A percentile compares a stretch with the other conserved stretches of the same genome.
Evolutionary conservation across 2,888 invertebrate genomes (phyloP).

Genomic region (Cheilosia vernalis): DNA sequence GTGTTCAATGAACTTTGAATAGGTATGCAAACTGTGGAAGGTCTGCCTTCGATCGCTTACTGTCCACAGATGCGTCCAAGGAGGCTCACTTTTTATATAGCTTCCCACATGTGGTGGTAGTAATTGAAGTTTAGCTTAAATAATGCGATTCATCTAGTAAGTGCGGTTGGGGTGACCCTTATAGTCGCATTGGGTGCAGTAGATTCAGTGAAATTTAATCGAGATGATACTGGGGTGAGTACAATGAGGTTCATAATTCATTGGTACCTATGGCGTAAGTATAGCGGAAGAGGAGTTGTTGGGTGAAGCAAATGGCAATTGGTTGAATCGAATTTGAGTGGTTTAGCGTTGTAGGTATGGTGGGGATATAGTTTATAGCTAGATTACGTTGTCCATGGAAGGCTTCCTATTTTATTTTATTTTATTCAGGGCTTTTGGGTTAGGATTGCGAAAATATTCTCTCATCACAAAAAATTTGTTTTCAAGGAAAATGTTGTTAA

Average conservation of each 20-base stretch:
- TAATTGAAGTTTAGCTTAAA: slow-evolving; percentile 58
- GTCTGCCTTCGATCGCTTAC: slow-evolving; percentile 58
- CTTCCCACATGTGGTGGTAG: slow-evolving; percentile 56
- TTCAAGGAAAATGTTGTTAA: too few species aligned
- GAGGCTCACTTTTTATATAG: background rate
- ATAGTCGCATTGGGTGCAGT: slow-evolving; percentile 13
- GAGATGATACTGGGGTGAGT: slow-evolving; percentile 33
- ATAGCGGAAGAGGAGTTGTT: background rate
- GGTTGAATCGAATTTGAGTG: background rate
- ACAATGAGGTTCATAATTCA: slow-evolving; percentile 34
- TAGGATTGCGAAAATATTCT: too few species aligned
- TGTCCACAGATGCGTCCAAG: slow-evolving; percentile 39
- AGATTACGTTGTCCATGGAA: too few species aligned
- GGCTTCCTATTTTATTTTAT: too few species aligned
- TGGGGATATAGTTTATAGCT: too few species aligned
- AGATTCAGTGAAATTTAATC: slow-evolving; percentile 41
- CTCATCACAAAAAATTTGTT: too few species aligned
- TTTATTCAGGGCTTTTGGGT: too few species aligned
- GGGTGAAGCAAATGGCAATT: background rate
- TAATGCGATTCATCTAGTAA: slow-evolving; percentile 39
- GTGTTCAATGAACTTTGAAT: slow-evolving; percentile 52
- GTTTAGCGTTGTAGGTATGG: too few species aligned
- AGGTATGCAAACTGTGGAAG: slow-evolving; percentile 61
- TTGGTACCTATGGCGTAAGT: background rate
- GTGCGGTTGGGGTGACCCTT: slow-evolving; percentile 43